Evolutionary conservation across 2,113 vertebrate genomes (phyloP).

Genomic region (Phasianus colchicus): DNA sequence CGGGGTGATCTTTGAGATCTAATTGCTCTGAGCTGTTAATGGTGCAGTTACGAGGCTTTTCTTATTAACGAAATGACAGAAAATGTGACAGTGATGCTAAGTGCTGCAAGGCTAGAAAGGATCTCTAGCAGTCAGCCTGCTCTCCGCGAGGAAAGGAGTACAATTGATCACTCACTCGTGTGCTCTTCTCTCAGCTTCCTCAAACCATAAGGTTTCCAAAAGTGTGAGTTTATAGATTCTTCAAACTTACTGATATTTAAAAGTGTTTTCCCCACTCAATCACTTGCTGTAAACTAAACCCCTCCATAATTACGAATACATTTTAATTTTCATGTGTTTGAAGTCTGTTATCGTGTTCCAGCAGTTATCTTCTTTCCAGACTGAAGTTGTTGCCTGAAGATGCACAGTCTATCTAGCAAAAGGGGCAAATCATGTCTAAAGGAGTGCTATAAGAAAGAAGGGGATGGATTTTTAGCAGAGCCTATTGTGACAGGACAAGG

Average conservation of each 20-base stretch:
- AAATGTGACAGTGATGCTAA: not conserved
- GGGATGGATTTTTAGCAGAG: too few species aligned
- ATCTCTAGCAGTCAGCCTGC: not conserved
- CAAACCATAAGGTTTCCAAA: not conserved
- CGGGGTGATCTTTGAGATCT: not conserved
- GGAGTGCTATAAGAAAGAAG: too few species aligned
- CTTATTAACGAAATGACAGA: not conserved
- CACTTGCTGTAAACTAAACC: not conserved
- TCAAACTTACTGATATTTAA: not conserved
- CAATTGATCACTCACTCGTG: not conserved
- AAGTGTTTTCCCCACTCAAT: not conserved
- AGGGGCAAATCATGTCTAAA: not conserved
- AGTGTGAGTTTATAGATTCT: not conserved
- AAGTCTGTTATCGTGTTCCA: not conserved
- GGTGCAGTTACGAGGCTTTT: not conserved
- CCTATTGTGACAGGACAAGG: too few species aligned
- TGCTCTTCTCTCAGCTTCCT: not conserved
- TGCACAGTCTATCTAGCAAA: not conserved
- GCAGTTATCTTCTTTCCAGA: not conserved
- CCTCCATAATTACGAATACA: not conserved
- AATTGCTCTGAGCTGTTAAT: not conserved
- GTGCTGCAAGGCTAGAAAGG: not conserved
- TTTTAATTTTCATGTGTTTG: not conserved
- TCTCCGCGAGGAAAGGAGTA: not conserved
- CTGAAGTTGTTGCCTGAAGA: not conserved